Base-by-base conservation (phyloP, 2,888 invertebrate genomes). In the Notodonta dromedarius region DNA sequence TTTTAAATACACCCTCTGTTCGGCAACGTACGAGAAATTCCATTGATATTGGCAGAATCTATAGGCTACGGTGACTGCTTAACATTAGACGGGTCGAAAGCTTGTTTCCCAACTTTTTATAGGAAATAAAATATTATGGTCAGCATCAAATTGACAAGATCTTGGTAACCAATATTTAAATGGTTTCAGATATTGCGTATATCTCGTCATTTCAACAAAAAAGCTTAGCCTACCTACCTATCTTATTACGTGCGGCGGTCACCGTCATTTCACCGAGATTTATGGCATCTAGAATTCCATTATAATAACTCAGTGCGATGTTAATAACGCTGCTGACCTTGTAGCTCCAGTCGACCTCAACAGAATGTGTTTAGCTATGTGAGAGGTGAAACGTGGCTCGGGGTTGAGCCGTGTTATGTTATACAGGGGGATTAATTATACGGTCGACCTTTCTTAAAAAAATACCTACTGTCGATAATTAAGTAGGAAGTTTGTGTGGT, bases 301-400 rank as follows among this genome's bases (percentile, higher is more conserved):
- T 74, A 74, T 71, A 72, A 74, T 76, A 78, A 70, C 67, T 76
- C 69, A 78, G 58, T 54, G 66, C 60, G 63, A 75, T 69, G 73
- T 74, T 77, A 73, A 71, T 78, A 74, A 67, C 59, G 63, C 53
- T 16, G 50, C 56, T 60, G 68, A 60, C 73, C 71, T 71, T 65
- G 62, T 55, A 65, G 64, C 62, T 59, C 61, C 64, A 61, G 59
- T 67, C 70, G 63, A 60, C 60, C 65, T 56, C 61, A 51, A 32
- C 61, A 63, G 69, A 58, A 60, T 62, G 61, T 66, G 66, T 65
- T 66, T 65, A 66, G 63, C 71, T 70, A 64, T 64, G 65, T 50
- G 14, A 11, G 50, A 50, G 50, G 50, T 50, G 50, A 50, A 50
- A 50, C 11, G 50, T 50, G 50, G 16, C 16, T 50, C 50, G 16